phyloP scores from a whole-genome alignment of 2,113 vertebrate genomes.

The Ascaphus truei region DNA sequence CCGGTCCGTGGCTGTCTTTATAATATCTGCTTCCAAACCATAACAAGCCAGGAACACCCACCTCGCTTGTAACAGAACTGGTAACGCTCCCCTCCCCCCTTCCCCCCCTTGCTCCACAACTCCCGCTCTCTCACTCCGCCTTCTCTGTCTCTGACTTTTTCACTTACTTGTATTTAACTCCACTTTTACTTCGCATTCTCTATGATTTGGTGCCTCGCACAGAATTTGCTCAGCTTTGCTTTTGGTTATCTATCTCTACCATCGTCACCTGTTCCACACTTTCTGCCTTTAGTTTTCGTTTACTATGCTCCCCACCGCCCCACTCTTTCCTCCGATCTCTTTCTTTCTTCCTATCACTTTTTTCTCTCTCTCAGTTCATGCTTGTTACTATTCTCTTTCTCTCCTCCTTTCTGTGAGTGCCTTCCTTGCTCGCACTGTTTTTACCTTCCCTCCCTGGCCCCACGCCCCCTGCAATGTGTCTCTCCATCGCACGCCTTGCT shows the following conservation, averaged over 20 bases:
- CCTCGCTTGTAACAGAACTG: constrained; percentile 61
- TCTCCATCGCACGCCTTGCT: too few species aligned
- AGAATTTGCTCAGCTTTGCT: too few species aligned
- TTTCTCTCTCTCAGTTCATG: not conserved
- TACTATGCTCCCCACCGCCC: not conserved
- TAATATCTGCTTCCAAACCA: constrained; percentile 81
- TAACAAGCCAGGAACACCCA: constrained; percentile 82
- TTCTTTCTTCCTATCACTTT: not conserved
- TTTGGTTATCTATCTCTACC: too few species aligned
- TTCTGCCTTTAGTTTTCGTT: not conserved
- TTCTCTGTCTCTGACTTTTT: not conserved
- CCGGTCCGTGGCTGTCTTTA: constrained; percentile 73
- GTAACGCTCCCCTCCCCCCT: not conserved
- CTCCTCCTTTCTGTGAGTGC: too few species aligned
- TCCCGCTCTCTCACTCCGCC: not conserved
- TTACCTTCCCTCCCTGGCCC: too few species aligned
- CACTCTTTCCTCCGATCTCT: not conserved
- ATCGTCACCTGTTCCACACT: not conserved
- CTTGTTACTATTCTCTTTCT: too few species aligned
- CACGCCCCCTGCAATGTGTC: too few species aligned
- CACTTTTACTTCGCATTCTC: not conserved
- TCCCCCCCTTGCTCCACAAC: not conserved
- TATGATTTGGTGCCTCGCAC: not conserved
- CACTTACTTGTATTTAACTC: not conserved
- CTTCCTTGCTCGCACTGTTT: too few species aligned